Base-by-base conservation (phyloP, 2,888 invertebrate species). In the Eucriotettix oculatus region DNA sequence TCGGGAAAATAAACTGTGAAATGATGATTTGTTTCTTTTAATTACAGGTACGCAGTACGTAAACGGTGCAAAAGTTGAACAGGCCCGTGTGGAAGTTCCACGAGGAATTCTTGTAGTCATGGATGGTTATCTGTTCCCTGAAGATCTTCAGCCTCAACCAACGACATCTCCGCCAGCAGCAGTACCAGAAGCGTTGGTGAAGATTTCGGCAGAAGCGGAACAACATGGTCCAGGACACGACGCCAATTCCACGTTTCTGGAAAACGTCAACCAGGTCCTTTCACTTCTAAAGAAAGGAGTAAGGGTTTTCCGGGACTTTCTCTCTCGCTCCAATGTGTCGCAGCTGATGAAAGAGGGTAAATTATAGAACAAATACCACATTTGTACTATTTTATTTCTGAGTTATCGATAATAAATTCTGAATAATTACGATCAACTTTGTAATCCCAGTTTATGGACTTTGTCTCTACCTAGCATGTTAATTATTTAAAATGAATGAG, bases 291-390 rank as follows among this genome's bases (percentile, higher is more conserved):
- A 81, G 71, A 79, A 78, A 64, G 81, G 82, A 61, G 81, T 81
- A 61, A 75, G 81, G 69, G 81, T 82, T 58, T 82, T 82, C 70
- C 80, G 81, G 67, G 81, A 81, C 70, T 81, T 82, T 68, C 72
- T 82, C 63, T 76, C 79, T 42, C 76, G 79, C 68, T 81, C 81
- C 64, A 82, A 81, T 71, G 78, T 82, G 56, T 79, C 80, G 55
- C 75, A 77, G 67, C 68, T 75, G 52, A 73, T 81, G 65, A 75
- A 75, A 69, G 78, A 79, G 68, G 76, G 77, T 77, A 68, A 70
- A 71, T 68, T 48, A 9, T 12, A 7, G 9, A 9, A 2, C 12
- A 14, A 12, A 48, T 48, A n/a, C 9, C 48, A 48, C 48, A 48
- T 14, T 48, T 5, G 48, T 9, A 14, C 1, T 3, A 48, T 48